These are phyloP conservation scores for Colostygia pectinataria DNA, from an alignment of 2,888 invertebrate genomes.

Conservation along the genomic window DNA sequence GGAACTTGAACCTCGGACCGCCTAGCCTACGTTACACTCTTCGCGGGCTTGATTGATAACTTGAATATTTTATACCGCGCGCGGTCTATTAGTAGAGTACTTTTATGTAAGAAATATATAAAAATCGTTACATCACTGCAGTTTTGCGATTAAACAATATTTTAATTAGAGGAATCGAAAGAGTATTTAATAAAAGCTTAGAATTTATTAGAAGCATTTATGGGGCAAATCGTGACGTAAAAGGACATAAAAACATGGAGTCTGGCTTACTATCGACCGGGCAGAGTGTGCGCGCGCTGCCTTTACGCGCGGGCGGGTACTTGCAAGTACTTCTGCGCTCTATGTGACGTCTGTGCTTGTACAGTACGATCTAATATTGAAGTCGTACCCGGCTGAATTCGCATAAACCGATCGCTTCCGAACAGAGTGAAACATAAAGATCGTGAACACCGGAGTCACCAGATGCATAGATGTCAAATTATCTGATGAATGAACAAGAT, in stretches of 20 bases:
- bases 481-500: no score
- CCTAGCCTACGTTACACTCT: background rate
- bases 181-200: conserved; percentile 5
- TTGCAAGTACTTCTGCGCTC: conserved; percentile 12
- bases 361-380: no score
- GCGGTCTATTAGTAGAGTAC: background rate
- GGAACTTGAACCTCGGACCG: conserved; percentile 9
- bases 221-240: conserved; percentile 72
- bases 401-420: no score
- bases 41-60: background rate
- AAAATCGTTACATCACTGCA: conserved; percentile 4
- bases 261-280: conserved; percentile 80
- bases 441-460: no score
- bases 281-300: conserved; percentile 69
- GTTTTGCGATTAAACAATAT: conserved; percentile 12
- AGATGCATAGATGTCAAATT: no score
- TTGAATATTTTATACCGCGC: conserved; percentile 17
- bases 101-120: conserved; percentile 6
- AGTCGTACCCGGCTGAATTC: no score
- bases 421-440: no score
- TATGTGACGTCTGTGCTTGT: conserved; percentile 15
- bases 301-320: conserved; percentile 12
- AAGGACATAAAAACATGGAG: conserved; percentile 80
- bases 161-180: conserved; percentile 14
- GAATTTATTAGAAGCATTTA: conserved; percentile 66